Evolutionary conservation across 2,797 vertebrate species (phyloP).

Genomic region (Epinephelus awoara): DNA sequence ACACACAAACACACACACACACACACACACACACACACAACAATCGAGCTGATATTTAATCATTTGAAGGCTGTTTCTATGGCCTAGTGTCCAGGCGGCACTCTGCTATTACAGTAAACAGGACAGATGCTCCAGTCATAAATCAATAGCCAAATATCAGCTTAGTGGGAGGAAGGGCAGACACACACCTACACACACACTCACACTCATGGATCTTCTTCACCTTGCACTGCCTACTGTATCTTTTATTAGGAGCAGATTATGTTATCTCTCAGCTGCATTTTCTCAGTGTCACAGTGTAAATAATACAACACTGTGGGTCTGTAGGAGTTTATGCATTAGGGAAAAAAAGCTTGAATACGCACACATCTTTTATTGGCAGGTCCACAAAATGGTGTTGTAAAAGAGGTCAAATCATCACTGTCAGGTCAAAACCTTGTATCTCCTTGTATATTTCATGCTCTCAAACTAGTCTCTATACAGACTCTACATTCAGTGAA

Average conservation of each 20-base stretch:
- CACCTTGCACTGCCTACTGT: neutral
- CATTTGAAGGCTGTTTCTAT: slow-evolving; percentile 29
- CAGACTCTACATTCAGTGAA: too few species aligned
- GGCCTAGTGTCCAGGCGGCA: neutral
- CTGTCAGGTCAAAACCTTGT: neutral
- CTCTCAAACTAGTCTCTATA: slow-evolving; percentile 16
- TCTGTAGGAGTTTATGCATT: neutral
- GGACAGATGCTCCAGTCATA: slow-evolving; percentile 31
- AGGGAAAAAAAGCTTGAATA: neutral
- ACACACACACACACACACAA: neutral
- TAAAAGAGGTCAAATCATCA: slow-evolving; percentile 11
- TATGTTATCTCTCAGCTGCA: neutral
- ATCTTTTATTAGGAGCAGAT: slow-evolving; percentile 13
- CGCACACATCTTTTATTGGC: neutral
- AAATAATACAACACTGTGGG: slow-evolving; percentile 11
- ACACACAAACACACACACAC: neutral
- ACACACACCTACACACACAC: neutral
- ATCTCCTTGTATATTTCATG: slow-evolving; percentile 4
- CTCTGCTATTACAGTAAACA: slow-evolving; percentile 31
- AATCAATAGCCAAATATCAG: slow-evolving; percentile 38
- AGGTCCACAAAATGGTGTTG: neutral
- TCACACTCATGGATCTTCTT: neutral
- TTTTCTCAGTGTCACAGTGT: slow-evolving; percentile 16
- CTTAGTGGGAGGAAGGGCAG: neutral
- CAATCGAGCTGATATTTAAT: slow-evolving; percentile 5